A percentile compares a stretch with the other conserved stretches of the same genome.
These are phyloP conservation scores for Drosophila kepulauana DNA, from an alignment of 1,140 invertebrate species.

Conservation along the genomic window DNA sequence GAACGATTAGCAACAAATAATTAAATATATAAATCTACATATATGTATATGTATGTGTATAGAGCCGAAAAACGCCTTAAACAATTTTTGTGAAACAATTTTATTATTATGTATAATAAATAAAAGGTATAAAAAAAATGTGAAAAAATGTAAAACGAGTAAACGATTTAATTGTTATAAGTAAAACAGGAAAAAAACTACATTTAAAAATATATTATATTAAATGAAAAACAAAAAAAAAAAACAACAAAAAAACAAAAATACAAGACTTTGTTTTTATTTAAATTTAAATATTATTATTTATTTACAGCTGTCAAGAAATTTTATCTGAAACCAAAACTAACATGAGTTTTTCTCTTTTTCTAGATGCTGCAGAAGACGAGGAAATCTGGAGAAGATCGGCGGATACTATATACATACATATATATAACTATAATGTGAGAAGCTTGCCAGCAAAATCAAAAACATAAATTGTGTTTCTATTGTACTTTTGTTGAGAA, in stretches of 20 bases:
- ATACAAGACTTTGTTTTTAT: conserved; percentile 10
- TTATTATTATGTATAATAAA: conserved; percentile 59
- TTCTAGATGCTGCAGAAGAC: conserved; percentile 54
- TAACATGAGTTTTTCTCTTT: conserved; percentile 71
- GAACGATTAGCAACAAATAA: conserved; percentile 48
- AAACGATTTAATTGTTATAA: conserved; percentile 81
- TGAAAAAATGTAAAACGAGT: conserved; percentile 73
- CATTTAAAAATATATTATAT: conserved; percentile 70
- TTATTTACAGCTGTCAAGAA: conserved; percentile 26
- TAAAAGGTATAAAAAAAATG: conserved; percentile 37
- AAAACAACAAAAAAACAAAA: conserved; percentile 33
- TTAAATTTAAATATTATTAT: conserved; percentile 14
- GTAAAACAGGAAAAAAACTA: conserved; percentile 65
- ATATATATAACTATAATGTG: conserved; percentile 2
- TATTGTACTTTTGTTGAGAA: conserved; percentile 54
- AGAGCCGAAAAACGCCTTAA: conserved; percentile 80
- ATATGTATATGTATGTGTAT: conserved; percentile 65
- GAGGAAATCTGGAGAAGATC: conserved; percentile 3
- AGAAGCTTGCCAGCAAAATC: conserved; percentile 23
- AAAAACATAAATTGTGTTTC: conserved; percentile 11
- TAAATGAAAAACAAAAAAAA: conserved; percentile 49
- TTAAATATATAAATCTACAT: conserved; percentile 55
- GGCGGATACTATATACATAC: background rate
- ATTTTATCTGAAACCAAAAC: conserved; percentile 29
- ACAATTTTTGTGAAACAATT: conserved; percentile 78